Evolutionary conservation across 2,113 vertebrate genomes (phyloP).

Genomic region (Marmota monax): DNA sequence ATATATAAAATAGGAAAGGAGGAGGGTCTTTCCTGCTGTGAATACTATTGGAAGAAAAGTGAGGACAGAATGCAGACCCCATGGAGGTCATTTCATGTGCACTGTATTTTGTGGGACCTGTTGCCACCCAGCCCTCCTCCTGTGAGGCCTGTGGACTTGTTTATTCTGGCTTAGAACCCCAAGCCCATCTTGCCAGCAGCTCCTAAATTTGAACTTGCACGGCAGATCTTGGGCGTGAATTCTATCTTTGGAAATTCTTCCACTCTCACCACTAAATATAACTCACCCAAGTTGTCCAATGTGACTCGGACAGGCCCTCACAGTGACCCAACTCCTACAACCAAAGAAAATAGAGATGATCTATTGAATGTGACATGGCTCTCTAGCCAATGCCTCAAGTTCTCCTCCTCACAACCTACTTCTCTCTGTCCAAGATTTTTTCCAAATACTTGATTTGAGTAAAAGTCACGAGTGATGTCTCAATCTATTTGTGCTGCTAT

Average conservation of each 20-base stretch:
- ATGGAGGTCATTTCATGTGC: not conserved
- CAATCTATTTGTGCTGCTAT: not conserved
- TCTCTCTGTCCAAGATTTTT: constrained; percentile 8
- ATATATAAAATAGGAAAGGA: not conserved
- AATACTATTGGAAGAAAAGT: not conserved
- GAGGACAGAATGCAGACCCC: not conserved
- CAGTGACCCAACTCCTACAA: constrained; percentile 53
- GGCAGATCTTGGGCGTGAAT: constrained; percentile 28
- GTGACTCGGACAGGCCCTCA: constrained; percentile 48
- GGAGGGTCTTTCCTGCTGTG: not conserved
- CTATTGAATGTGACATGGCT: constrained; percentile 46
- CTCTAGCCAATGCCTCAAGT: not conserved
- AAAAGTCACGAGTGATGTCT: not conserved
- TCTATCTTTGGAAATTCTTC: constrained; percentile 78
- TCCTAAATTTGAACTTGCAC: constrained; percentile 64
- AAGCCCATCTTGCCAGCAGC: constrained; percentile 4
- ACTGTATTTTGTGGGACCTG: not conserved
- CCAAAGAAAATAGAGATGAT: constrained; percentile 67
- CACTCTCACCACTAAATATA: constrained; percentile 80
- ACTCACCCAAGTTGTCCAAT: constrained; percentile 31
- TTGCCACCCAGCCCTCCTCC: not conserved
- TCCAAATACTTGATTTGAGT: constrained; percentile 32
- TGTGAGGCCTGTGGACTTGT: not conserved
- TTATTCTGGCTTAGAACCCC: constrained; percentile 64
- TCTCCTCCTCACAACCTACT: not conserved